Evolutionary conservation across 2,888 invertebrate genomes (phyloP).

Genomic region (Dorcus hopei): DNA sequence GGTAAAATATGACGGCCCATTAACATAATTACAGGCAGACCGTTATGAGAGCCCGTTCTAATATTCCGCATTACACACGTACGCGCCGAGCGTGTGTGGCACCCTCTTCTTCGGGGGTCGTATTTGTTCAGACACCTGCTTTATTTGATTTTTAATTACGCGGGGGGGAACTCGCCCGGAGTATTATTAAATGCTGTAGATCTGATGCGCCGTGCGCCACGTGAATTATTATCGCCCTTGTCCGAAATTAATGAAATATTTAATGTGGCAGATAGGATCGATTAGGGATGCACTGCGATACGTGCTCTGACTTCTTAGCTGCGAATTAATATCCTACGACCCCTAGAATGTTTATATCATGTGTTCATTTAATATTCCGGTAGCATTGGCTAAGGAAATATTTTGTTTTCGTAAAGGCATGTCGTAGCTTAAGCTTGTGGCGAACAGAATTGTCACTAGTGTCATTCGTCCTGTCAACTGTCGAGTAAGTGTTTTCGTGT

Average conservation of each 20-base stretch:
- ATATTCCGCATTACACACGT: too few relatives aligned
- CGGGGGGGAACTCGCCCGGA: conserved; percentile 2
- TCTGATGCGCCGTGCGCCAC: background rate
- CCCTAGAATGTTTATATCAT: background rate
- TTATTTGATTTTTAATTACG: conserved; percentile 35
- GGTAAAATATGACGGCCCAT: background rate
- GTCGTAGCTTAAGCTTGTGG: too few relatives aligned
- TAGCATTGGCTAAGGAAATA: too few relatives aligned
- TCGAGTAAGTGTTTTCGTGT: too few relatives aligned
- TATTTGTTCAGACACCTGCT: conserved; percentile 31
- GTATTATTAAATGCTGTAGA: conserved; percentile 8
- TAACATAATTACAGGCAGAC: background rate
- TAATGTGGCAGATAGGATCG: conserved; percentile 9
- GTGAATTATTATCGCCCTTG: conserved; percentile 1
- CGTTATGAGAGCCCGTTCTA: background rate
- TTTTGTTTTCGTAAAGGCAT: too few relatives aligned
- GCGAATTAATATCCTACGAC: background rate
- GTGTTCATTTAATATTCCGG: too few relatives aligned
- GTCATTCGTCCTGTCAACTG: too few relatives aligned
- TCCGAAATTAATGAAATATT: conserved; percentile 17
- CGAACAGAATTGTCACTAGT: too few relatives aligned
- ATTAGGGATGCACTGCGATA: too few relatives aligned
- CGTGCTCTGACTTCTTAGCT: conserved; percentile 7
- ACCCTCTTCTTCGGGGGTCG: background rate
- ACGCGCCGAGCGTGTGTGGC: background rate